Percentiles rank a stretch among this genome's conserved stretches.
phyloP scores from a whole-genome alignment of 2,888 invertebrate species.

The Bembecia ichneumoniformis region DNA sequence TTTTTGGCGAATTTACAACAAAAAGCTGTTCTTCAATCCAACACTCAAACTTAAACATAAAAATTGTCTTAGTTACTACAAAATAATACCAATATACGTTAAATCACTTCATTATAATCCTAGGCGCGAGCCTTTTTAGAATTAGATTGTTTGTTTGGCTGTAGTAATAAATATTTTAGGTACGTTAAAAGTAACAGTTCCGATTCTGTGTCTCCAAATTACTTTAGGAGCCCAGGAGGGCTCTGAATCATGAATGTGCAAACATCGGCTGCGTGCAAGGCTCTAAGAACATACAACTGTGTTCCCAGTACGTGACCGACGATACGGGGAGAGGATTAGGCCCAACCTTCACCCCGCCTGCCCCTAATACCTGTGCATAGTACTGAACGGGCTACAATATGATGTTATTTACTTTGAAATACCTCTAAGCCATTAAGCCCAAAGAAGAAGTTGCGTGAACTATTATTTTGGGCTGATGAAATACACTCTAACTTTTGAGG shows the following conservation, averaged over 20 bases:
- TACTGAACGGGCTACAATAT: background rate
- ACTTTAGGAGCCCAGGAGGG: background rate
- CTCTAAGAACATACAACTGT: conserved; percentile 18
- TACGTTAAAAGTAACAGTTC: too few relatives aligned
- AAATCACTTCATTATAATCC: too few relatives aligned
- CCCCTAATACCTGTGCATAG: conserved; percentile 9
- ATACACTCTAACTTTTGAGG: background rate
- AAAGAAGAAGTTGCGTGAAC: background rate
- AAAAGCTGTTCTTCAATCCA: too few relatives aligned
- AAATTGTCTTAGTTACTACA: too few relatives aligned
- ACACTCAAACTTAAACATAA: too few relatives aligned
- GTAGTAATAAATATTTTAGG: too few relatives aligned
- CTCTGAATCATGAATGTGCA: conserved; percentile 10
- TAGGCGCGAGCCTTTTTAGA: too few relatives aligned
- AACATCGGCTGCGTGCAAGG: conserved; percentile 11
- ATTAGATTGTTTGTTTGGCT: too few relatives aligned
- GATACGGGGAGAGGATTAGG: conserved; percentile 25
- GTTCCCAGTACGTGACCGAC: conserved; percentile 32
- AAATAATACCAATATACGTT: too few relatives aligned
- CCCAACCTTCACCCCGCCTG: conserved; percentile 12
- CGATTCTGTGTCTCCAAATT: too few relatives aligned
- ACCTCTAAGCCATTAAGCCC: background rate
- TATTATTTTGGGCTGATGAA: background rate
- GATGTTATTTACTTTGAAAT: background rate
- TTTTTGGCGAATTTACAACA: too few relatives aligned